Evolutionary conservation across 23 tunicate genomes (phyloP), one percentile per base, ranked within the genome.

Genomic region (Clavelina lepadiformis): DNA sequence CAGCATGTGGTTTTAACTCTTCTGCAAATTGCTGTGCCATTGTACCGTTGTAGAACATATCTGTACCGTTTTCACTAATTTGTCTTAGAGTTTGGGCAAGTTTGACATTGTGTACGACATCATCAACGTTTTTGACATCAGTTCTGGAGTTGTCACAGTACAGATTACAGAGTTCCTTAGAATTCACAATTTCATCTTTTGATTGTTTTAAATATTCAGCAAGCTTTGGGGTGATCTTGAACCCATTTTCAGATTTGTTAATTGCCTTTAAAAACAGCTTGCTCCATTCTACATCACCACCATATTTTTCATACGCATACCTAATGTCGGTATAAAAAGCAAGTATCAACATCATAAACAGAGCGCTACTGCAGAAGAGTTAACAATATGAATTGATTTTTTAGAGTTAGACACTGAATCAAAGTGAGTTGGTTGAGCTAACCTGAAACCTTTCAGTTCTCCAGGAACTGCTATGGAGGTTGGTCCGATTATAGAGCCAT

Each of bases 251-350:
- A 47, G 85, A 80, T 31, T 64, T 52, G 2, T 71, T 47, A 30
- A 87, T 87, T 21, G 83, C 78, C 23, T 72, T 64, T 73, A 67
- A 50, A 61, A 87, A 73, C 8, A 87, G 46, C 31, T 72, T 45
- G 6, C 46, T 51, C 96, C 96, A 87, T 8, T 38, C 5, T 38
- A 87, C 76, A 7, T 76, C 77, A 7, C 94, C 94, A 24, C 96
- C 96, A 59, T 87, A 87, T 41, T 74, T 80, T 30, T 80, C 51
- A 49, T 79, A 79, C 2, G 82, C 82, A 35, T 79, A 87, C 7
- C 96, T 73, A 54, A 29, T 65, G 54, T 33, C 26, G 15, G 15
- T 41, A 11, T 41, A 11, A 41, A 11, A 41, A 41, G 15, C 15
- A 11, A 11, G 11, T 37, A 21, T 61, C 18, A 61, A 13, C 18